Percentiles rank a stretch among this genome's conserved stretches.
Evolutionary conservation across 35 echinoderm and acorn worm species (phyloP).

Genomic region (Amphiura filiformis): DNA sequence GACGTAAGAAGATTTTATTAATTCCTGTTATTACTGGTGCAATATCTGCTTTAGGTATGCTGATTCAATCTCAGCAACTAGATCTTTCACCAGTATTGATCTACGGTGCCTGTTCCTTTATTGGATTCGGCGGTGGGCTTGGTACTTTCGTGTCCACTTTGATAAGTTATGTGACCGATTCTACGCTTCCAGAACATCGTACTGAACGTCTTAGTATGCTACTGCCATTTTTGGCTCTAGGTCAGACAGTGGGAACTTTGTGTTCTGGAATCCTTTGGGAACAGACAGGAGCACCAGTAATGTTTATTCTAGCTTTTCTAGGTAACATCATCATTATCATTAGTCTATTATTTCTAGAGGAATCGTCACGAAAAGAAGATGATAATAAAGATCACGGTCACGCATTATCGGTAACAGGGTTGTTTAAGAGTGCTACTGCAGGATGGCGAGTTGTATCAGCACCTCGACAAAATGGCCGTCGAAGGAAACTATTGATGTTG

Average conservation of each 20-base stretch:
- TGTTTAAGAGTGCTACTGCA: not conserved
- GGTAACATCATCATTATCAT: not conserved
- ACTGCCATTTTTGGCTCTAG: slow-evolving; percentile 71
- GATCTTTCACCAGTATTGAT: slow-evolving; percentile 26
- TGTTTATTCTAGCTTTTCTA: not conserved
- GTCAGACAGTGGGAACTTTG: slow-evolving; percentile 61
- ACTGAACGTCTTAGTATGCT: slow-evolving; percentile 64
- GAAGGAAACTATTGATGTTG: not conserved
- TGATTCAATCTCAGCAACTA: slow-evolving; percentile 17
- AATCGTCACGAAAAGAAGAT: not conserved
- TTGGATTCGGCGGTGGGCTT: slow-evolving; percentile 72
- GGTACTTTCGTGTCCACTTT: slow-evolving; percentile 62
- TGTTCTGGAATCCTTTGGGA: slow-evolving; percentile 61
- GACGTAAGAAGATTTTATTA: slow-evolving; percentile 63
- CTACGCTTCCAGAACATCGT: slow-evolving; percentile 51
- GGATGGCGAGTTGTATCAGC: not conserved
- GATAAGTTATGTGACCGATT: slow-evolving; percentile 80
- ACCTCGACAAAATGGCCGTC: not conserved
- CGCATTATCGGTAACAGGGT: not conserved
- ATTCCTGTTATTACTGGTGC: slow-evolving; percentile 55
- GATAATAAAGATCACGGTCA: not conserved
- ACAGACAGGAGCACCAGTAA: not conserved
- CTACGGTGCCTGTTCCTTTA: slow-evolving; percentile 13
- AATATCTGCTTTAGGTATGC: slow-evolving; percentile 25
- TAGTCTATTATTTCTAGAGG: not conserved